Evolutionary conservation across 2,113 vertebrate genomes (phyloP), one percentile per base, ranked within the genome.

Genomic region (Leucoraja erinaceus): DNA sequence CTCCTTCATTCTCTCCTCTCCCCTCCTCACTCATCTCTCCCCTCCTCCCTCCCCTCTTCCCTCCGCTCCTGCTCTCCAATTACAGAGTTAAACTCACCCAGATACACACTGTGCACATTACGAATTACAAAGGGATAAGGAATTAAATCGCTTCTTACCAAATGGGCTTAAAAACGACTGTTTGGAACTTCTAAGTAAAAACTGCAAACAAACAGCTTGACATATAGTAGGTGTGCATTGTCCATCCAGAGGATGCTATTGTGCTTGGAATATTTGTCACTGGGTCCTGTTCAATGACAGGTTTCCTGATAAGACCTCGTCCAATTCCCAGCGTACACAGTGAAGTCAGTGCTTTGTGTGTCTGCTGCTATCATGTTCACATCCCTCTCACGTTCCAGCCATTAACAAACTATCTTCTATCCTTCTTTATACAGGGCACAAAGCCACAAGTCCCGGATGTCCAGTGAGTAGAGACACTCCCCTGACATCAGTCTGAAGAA

Each of bases 361-460:
- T 88, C 59, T 59, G 63, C 59, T n/a, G 61, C 59, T 88, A 88
- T 88, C 83, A 63, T 8, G 28, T 88, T 86, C 61, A 63, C 56
- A 86, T 31, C 83, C 83, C n/a, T 88, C 83, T 88, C 56, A 66
- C 83, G 63, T 88, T 88, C 83, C 59, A 88, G 56, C 83, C 83
- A 88, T 88, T 88, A 88, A 88, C 83, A 88, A 25, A 12, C n/a
- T 63, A 88, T 88, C 83, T 88, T 12, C 83, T 88, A 63, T 88
- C 83, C 10, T 66, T 88, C 83, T 88, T 88, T 31, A 88, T 88
- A 63, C 63, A 63, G 59, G 59, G 59, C 59, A 88, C 61, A 88
- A 88, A 63, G 83, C 59, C 11, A 28, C 5, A 88, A 59, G 83
- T 63, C 59, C 83, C 59, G 5, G 83, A 88, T 88, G 28, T 59